Evolutionary conservation across 2,113 vertebrate species (phyloP).

Genomic region (Manacus vitellinus): DNA sequence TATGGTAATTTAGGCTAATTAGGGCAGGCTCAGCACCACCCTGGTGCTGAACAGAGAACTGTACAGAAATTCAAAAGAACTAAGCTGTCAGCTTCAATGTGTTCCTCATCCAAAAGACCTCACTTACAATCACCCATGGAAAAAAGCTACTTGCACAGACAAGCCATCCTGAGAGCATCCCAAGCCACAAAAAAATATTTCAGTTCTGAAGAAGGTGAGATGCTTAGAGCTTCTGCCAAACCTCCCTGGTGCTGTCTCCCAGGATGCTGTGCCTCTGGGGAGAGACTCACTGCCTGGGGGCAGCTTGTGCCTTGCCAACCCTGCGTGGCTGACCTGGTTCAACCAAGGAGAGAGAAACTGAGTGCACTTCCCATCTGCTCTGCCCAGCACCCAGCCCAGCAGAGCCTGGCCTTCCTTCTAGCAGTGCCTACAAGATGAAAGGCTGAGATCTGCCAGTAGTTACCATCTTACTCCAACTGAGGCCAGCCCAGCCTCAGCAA

Average conservation of each 20-base stretch:
- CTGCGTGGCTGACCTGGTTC: fast-evolving
- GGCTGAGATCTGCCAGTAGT: background rate
- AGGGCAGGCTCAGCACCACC: slow-evolving; percentile 35
- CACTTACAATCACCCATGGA: background rate
- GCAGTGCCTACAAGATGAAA: background rate
- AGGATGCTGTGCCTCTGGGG: background rate
- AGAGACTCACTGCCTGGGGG: background rate
- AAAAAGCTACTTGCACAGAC: slow-evolving; percentile 29
- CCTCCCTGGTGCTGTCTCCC: background rate
- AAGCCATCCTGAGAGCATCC: slow-evolving; percentile 7
- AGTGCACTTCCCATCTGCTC: background rate
- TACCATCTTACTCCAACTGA: background rate
- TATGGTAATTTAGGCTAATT: slow-evolving; percentile 36
- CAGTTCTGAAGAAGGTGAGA: background rate
- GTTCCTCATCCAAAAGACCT: slow-evolving; percentile 9
- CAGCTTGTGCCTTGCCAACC: background rate
- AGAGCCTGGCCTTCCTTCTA: background rate
- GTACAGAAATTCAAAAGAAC: slow-evolving; percentile 29
- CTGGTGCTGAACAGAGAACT: slow-evolving; percentile 14
- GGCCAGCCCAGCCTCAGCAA: background rate
- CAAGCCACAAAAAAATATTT: background rate
- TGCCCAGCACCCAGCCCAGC: background rate
- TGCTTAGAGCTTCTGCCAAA: background rate
- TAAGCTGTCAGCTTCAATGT: slow-evolving; percentile 21
- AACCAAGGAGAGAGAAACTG: fast-evolving